Conservation (phyloP, 2,113 vertebrate genomes). For the Thunnus maccoyii region DNA sequence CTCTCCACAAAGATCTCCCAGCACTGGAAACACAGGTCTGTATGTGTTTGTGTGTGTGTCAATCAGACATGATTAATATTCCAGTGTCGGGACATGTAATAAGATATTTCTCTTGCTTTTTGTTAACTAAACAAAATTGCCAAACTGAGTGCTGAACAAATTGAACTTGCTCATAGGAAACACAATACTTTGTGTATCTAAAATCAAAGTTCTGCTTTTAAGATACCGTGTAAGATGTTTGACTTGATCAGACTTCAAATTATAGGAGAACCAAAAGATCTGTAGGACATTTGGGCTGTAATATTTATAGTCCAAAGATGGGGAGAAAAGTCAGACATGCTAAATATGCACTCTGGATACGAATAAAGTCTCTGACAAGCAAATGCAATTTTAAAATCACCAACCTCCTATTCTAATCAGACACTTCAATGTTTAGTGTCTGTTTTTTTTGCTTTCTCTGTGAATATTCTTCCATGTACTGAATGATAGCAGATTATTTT, state of each 20-base stretch:
- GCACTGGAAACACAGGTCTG: constrained; percentile 84
- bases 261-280: neutral
- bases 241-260: neutral
- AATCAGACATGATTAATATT: neutral
- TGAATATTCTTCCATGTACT: no score
- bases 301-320: neutral
- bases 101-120: neutral
- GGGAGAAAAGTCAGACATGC: neutral
- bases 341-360: neutral
- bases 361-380: neutral
- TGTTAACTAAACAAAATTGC: neutral
- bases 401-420: neutral
- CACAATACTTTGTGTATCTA: neutral
- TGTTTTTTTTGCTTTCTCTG: no score
- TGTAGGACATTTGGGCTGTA: neutral
- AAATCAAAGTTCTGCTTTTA: neutral
- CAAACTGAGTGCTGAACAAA: neutral
- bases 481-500: no score
- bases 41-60: neutral
- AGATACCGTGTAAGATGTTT: neutral
- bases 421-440: no score
- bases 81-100: neutral
- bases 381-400: neutral
- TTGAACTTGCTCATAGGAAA: neutral
- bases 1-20: constrained; percentile 91